A percentile compares a stretch with the other conserved stretches of the same genome.
Conservation (phyloP, 92 coral and sea anemone genomes). For the Hydrozoanthus gracilis region DNA sequence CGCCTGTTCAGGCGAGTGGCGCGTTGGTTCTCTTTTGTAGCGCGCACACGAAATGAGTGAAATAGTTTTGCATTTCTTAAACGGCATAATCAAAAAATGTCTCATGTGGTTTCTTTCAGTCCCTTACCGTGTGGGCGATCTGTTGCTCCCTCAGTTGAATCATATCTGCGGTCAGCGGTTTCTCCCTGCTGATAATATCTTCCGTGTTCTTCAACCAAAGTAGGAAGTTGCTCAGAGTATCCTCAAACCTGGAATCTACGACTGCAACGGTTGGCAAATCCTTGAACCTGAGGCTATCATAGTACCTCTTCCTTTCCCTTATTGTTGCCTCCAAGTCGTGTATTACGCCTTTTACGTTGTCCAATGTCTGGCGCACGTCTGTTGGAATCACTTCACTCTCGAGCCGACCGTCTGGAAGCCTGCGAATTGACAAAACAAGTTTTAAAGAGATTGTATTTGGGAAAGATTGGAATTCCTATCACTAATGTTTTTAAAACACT, state of each 20-base stretch:
- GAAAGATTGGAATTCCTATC: too few relatives aligned
- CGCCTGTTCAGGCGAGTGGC: too few relatives aligned
- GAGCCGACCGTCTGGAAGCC: conserved; percentile 75
- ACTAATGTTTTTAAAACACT: neutral
- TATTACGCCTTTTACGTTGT: conserved; percentile 69
- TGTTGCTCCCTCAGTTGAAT: conserved; percentile 81
- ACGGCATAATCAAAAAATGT: neutral
- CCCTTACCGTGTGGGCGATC: conserved; percentile 75
- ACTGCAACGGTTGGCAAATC: conserved; percentile 59
- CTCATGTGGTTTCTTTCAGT: neutral
- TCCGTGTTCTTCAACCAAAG: conserved; percentile 83
- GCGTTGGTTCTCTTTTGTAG: too few relatives aligned
- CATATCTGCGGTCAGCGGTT: conserved; percentile 75
- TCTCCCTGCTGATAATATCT: conserved; percentile 70
- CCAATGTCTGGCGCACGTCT: conserved; percentile 74
- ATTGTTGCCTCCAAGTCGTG: conserved; percentile 80
- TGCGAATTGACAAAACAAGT: neutral
- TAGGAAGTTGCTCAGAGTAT: conserved; percentile 72
- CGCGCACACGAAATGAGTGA: too few relatives aligned
- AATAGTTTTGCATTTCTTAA: too few relatives aligned
- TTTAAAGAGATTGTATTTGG: neutral
- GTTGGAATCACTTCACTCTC: conserved; percentile 81
- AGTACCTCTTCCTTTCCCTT: conserved; percentile 76
- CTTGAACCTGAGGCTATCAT: conserved; percentile 59
- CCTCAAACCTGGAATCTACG: conserved; percentile 82